Percentiles rank a stretch among this genome's conserved stretches.
Conservation (phyloP, 2,113 vertebrate species). For the Cephalopholis sonnerati region DNA sequence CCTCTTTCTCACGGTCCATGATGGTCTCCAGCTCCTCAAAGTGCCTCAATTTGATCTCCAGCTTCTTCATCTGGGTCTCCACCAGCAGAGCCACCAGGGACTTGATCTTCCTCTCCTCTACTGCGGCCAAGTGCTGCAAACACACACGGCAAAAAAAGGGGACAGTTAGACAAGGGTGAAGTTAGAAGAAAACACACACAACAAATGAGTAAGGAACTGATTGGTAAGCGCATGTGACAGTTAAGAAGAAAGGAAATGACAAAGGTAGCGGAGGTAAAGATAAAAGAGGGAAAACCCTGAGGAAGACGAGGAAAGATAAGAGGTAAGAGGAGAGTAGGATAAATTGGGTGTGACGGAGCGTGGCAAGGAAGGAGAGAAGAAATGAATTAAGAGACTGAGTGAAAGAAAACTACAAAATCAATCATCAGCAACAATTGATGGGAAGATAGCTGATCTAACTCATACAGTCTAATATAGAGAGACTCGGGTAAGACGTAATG, state of each 20-base stretch:
- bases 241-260: neutral
- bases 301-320: neutral
- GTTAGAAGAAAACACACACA: neutral
- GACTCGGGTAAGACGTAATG: neutral
- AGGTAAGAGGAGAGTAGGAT: slow-evolving; percentile 7
- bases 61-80: slow-evolving; percentile 98
- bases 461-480: neutral
- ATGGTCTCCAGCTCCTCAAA: slow-evolving; percentile 99
- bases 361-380: neutral
- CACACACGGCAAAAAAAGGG: neutral
- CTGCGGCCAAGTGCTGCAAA: slow-evolving; percentile 93
- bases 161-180: neutral
- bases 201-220: neutral
- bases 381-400: slow-evolving; percentile 12
- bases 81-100: slow-evolving; percentile 96
- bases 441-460: neutral
- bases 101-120: slow-evolving; percentile 98
- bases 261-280: neutral
- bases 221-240: too few species aligned
- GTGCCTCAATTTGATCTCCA: slow-evolving; percentile 98
- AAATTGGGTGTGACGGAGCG: slow-evolving; percentile 26
- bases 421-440: neutral
- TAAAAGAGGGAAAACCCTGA: neutral
- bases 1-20: slow-evolving; percentile 98
- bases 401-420: slow-evolving; percentile 20